These are phyloP conservation scores for Conus canariensis DNA, from an alignment of 2,888 invertebrate species.

Conservation along the genomic window DNA sequence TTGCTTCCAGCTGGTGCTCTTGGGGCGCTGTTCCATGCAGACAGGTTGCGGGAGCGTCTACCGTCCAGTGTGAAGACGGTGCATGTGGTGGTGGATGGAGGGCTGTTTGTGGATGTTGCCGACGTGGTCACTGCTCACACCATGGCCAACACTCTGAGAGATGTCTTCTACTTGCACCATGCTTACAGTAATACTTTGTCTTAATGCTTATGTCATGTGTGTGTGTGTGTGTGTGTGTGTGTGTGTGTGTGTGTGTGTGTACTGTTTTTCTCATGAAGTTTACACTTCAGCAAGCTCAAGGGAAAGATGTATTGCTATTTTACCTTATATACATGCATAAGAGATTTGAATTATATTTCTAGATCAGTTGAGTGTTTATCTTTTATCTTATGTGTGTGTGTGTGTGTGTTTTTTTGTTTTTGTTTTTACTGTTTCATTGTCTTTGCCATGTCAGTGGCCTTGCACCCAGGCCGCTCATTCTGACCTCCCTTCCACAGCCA, in stretches of 20 bases:
- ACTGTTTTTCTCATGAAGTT: too few species aligned
- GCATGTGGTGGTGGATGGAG: constrained; percentile 58
- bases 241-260: not conserved
- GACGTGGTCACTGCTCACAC: constrained; percentile 44
- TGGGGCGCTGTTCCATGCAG: constrained; percentile 60
- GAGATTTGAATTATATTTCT: too few species aligned
- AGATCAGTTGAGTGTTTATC: too few species aligned
- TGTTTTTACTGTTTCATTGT: not conserved
- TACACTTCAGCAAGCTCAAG: too few species aligned
- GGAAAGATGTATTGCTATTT: too few species aligned
- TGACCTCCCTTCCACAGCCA: too few species aligned
- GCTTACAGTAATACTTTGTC: constrained; percentile 51
- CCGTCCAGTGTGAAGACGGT: constrained; percentile 55
- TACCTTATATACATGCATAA: too few species aligned
- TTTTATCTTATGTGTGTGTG: not conserved
- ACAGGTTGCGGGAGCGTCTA: constrained; percentile 55
- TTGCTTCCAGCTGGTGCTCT: constrained; percentile 58
- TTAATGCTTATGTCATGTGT: not conserved
- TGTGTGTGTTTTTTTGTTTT: not conserved
- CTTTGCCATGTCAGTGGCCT: not conserved
- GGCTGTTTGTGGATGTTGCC: constrained; percentile 58
- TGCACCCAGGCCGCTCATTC: too few species aligned
- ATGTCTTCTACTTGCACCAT: constrained; percentile 55
- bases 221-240: constrained; percentile 12
- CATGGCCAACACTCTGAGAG: constrained; percentile 53